phyloP scores from a whole-genome alignment of 2,888 invertebrate genomes.

The Sesia apiformis region DNA sequence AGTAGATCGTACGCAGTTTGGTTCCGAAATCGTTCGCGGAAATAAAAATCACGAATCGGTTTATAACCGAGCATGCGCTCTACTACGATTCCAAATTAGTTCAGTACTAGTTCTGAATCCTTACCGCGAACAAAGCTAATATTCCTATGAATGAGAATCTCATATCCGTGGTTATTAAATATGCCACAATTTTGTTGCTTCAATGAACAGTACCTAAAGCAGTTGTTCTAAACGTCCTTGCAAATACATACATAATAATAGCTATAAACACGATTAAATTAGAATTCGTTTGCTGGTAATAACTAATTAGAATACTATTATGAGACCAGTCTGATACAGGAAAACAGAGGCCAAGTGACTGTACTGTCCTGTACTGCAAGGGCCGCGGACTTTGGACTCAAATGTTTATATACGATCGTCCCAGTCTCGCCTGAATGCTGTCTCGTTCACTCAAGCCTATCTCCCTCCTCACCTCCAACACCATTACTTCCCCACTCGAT shows the following conservation, averaged over 20 bases:
- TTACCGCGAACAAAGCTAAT: too few species aligned
- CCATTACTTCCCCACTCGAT: conserved; percentile 48
- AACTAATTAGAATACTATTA: neutral
- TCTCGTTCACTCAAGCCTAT: conserved; percentile 30
- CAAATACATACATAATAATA: neutral
- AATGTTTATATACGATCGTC: conserved; percentile 54
- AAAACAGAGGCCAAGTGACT: conserved; percentile 21
- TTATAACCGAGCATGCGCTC: too few species aligned
- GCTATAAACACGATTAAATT: neutral
- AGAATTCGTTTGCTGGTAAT: neutral
- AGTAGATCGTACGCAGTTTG: too few species aligned
- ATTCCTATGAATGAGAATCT: too few species aligned
- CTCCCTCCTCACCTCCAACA: conserved; percentile 21
- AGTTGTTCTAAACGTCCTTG: neutral
- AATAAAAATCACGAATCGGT: too few species aligned
- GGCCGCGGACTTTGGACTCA: conserved; percentile 59
- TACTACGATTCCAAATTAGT: too few species aligned
- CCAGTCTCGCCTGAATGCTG: conserved; percentile 21
- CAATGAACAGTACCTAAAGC: too few species aligned
- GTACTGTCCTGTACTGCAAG: conserved; percentile 45
- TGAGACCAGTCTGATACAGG: neutral
- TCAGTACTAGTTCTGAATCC: too few species aligned
- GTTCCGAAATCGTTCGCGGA: too few species aligned
- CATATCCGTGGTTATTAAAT: too few species aligned
- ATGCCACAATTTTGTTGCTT: too few species aligned